Conservation (phyloP, 2,888 invertebrate genomes). For the Eupsilia transversa region DNA sequence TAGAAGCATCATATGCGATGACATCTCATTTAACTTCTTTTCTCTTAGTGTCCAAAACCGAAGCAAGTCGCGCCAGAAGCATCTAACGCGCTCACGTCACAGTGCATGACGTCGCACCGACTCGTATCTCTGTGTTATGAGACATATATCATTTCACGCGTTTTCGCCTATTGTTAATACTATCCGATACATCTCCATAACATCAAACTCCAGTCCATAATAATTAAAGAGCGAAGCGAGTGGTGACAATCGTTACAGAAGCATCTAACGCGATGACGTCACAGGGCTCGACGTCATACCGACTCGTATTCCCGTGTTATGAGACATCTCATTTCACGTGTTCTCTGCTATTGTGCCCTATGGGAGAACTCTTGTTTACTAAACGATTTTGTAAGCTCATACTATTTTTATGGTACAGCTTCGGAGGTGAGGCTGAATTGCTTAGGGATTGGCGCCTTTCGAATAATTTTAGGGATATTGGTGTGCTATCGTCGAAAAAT, state of each 20-base stretch:
- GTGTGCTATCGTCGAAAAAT: slow-evolving; percentile 2
- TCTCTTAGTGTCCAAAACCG: not conserved
- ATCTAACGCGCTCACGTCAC: slow-evolving; percentile 52
- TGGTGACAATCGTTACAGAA: not conserved
- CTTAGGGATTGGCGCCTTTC: slow-evolving; percentile 30
- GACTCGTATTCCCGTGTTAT: slow-evolving; percentile 78
- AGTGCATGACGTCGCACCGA: slow-evolving; percentile 37
- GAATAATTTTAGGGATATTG: slow-evolving; percentile 35
- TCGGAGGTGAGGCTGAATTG: slow-evolving; percentile 48
- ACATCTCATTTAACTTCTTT: slow-evolving; percentile 84
- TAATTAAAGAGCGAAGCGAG: too few species aligned
- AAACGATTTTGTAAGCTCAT: slow-evolving; percentile 72
- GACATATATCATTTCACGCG: slow-evolving; percentile 87
- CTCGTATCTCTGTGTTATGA: slow-evolving; percentile 78
- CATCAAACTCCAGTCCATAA: too few species aligned
- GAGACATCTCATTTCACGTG: slow-evolving; percentile 89
- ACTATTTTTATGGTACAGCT: slow-evolving; percentile 59
- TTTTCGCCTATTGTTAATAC: slow-evolving; percentile 77
- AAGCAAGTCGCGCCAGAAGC: not conserved
- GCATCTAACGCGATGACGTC: slow-evolving; percentile 48
- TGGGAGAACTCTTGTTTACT: slow-evolving; percentile 74
- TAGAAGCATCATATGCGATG: slow-evolving; percentile 33
- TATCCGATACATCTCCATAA: too few species aligned
- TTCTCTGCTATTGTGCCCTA: slow-evolving; percentile 79
- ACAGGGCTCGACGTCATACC: slow-evolving; percentile 57